These are phyloP conservation scores for Nothoprocta pentlandii DNA, from an alignment of 2,113 vertebrate species.

Conservation along the genomic window DNA sequence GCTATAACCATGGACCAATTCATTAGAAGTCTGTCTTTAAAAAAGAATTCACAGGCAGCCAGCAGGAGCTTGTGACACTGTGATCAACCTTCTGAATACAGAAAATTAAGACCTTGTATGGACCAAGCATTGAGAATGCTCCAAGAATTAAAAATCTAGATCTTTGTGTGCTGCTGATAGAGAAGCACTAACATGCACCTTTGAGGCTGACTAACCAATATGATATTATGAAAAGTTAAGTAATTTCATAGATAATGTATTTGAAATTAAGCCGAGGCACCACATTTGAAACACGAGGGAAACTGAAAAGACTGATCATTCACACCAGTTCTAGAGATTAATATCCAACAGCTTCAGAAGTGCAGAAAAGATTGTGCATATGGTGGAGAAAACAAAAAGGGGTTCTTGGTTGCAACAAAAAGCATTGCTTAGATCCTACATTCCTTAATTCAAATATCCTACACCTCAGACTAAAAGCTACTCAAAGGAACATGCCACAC, in stretches of 20 bases:
- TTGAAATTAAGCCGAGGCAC: background rate
- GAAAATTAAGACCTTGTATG: background rate
- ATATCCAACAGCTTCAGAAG: background rate
- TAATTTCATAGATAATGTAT: background rate
- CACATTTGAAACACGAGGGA: background rate
- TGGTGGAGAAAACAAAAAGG: background rate
- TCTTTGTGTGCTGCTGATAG: background rate
- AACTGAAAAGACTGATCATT: background rate
- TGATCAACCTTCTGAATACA: background rate
- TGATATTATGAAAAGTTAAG: background rate
- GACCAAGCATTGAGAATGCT: background rate
- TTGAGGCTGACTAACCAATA: background rate
- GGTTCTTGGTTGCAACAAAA: background rate
- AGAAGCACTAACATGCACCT: background rate
- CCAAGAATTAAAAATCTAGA: background rate
- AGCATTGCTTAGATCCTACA: fast-evolving
- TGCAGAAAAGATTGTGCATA: background rate
- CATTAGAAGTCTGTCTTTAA: background rate
- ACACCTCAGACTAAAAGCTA: background rate
- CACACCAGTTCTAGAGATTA: background rate
- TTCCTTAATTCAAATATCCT: background rate
- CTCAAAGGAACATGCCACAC: background rate
- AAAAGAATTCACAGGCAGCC: background rate
- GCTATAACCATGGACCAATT: background rate
- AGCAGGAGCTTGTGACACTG: background rate